Evolutionary conservation across 2,797 vertebrate species (phyloP).

Genomic region (Synanceia verrucosa): DNA sequence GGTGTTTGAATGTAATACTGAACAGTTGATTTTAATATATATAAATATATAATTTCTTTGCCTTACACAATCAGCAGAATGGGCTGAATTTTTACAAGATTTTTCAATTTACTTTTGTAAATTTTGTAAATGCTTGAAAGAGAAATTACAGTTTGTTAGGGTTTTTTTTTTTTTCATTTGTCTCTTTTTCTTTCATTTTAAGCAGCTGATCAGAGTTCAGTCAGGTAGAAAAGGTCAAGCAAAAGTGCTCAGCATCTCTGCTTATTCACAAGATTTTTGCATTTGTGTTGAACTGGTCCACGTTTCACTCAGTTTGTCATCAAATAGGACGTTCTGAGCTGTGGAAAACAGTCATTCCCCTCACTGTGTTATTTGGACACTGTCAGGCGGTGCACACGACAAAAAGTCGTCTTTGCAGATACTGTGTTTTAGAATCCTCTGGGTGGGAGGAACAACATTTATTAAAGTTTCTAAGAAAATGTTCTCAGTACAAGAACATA

Average conservation of each 20-base stretch:
- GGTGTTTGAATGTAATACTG: slow-evolving; percentile 82
- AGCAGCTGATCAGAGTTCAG: slow-evolving; percentile 21
- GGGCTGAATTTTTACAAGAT: slow-evolving; percentile 80
- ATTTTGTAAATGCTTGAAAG: slow-evolving; percentile 84
- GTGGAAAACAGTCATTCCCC: slow-evolving; percentile 20
- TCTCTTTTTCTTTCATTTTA: slow-evolving; percentile 39
- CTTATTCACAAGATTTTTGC: slow-evolving; percentile 15
- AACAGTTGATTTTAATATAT: slow-evolving; percentile 74
- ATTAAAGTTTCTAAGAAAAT: slow-evolving; percentile 6
- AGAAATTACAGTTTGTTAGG: slow-evolving; percentile 73
- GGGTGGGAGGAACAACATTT: slow-evolving; percentile 41
- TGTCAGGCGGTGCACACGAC: slow-evolving; percentile 12
- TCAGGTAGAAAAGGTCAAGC: slow-evolving; percentile 46
- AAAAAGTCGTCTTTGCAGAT: slow-evolving; percentile 26
- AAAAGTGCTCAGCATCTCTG: slow-evolving; percentile 45
- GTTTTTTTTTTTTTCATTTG: slow-evolving; percentile 12
- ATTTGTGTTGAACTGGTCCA: slow-evolving; percentile 30
- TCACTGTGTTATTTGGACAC: slow-evolving; percentile 5
- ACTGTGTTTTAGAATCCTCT: slow-evolving; percentile 49
- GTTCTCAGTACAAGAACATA: not conserved
- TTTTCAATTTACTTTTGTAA: slow-evolving; percentile 81
- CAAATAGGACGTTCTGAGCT: slow-evolving; percentile 26
- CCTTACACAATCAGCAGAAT: slow-evolving; percentile 78
- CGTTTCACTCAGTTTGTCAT: slow-evolving; percentile 30
- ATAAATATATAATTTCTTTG: slow-evolving; percentile 68